A percentile compares a stretch with the other conserved stretches of the same genome.
These are phyloP conservation scores for Poeciliopsis turrubarensis DNA, from an alignment of 2,113 vertebrate genomes.

Conservation along the genomic window DNA sequence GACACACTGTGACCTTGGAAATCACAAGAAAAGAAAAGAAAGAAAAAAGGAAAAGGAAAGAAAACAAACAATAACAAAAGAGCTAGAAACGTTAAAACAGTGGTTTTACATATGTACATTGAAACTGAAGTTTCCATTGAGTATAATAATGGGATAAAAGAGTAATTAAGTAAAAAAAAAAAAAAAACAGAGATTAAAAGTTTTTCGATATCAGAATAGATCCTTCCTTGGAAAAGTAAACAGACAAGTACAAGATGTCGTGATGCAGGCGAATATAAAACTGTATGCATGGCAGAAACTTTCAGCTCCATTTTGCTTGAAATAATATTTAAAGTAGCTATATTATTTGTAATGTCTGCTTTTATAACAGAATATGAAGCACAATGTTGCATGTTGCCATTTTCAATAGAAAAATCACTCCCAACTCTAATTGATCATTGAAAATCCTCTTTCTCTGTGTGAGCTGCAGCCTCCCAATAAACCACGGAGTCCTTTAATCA, in stretches of 20 bases:
- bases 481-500: neutral
- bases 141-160: neutral
- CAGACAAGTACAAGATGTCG: neutral
- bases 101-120: no score
- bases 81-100: no score
- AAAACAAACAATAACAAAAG: no score
- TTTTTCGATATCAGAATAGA: neutral
- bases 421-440: neutral
- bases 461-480: neutral
- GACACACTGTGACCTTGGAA: no score
- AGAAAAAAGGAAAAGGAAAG: no score
- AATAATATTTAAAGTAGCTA: neutral
- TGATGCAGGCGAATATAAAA: neutral
- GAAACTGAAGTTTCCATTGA: no score
- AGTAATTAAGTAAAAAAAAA: no score
- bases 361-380: neutral
- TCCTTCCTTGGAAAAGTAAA: neutral
- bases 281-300: neutral
- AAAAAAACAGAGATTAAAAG: no score
- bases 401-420: neutral
- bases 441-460: neutral
- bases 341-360: neutral
- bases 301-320: neutral
- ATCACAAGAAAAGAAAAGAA: no score
- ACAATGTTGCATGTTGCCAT: neutral